Base-by-base conservation (phyloP, 1,140 invertebrate species). In the Contarinia nasturtii region DNA sequence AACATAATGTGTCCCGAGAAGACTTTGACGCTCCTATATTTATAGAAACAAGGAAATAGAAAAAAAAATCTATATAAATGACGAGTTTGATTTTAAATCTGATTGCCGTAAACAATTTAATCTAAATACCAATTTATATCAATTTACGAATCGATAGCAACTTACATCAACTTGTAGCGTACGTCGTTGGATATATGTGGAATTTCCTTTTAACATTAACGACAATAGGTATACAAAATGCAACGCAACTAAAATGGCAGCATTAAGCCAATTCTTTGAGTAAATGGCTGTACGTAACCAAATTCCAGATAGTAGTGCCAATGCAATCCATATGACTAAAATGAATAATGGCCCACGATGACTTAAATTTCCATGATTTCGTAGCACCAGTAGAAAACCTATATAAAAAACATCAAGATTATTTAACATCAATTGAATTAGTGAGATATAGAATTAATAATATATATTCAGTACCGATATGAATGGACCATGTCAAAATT, bases 401-500 rank as follows among this genome's bases (percentile, higher is more conserved):
- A 75, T 74, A 81, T 53, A 27, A 84, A 65, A 61, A 80, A 91
- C 14, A 75, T 59, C 63, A 37, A 46, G 44, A 46, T 17, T 12
- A 21, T 45, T 15, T 47, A 47, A 4, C 2, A 14, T 14, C 10
- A 12, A 12, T 11, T 33, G 44, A 3, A 12, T 15, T 21, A 5
- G 15, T 14, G n/a, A n/a, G n/a, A n/a, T n/a, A n/a, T n/a, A n/a
- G n/a, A n/a, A n/a, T n/a, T n/a, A n/a, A n/a, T n/a, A n/a, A n/a
- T n/a, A n/a, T n/a, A n/a, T n/a, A n/a, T n/a, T 12, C 52, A 61
- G 54, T 52, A 62, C 61, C 70, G 52, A 81, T 73, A 66, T 92
- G 86, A 14, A 85, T 67, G 21, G 82, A 60, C 86, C 86, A 90
- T 49, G 80, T 68, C 49, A 86, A 59, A 53, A 73, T 74, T 58